Percentiles rank a stretch among this genome's conserved stretches.
Evolutionary conservation across 2,113 vertebrate genomes (phyloP).

Genomic region (Cinclus cinclus): DNA sequence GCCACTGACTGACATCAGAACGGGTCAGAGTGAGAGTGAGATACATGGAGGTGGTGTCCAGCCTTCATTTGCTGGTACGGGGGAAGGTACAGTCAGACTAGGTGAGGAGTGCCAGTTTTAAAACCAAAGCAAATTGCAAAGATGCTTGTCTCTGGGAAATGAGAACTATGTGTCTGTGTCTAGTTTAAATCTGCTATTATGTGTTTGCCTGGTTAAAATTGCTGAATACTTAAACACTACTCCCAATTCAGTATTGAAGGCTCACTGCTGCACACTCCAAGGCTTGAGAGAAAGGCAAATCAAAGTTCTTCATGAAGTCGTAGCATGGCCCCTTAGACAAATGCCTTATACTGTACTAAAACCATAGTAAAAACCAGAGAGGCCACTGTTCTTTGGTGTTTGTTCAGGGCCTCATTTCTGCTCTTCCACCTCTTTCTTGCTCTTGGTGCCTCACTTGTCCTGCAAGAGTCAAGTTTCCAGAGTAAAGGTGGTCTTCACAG

Average conservation of each 20-base stretch:
- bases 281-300: neutral
- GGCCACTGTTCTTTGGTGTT: neutral
- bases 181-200: neutral
- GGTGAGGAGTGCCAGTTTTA: conserved; percentile 71
- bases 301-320: neutral
- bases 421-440: neutral
- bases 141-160: neutral
- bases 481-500: neutral
- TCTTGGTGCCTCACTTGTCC: neutral
- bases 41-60: conserved; percentile 72
- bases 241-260: neutral
- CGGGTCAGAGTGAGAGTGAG: conserved; percentile 78
- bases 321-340: neutral
- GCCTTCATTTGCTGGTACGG: conserved; percentile 74
- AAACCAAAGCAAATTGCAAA: neutral
- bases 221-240: neutral
- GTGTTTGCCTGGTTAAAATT: neutral
- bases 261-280: neutral
- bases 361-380: neutral
- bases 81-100: conserved; percentile 78
- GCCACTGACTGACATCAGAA: conserved; percentile 72
- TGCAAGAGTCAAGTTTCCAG: neutral
- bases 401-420: neutral
- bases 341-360: neutral
- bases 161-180: neutral